Base-by-base conservation (phyloP, 2,888 invertebrate species). In the Monopis laevigella region DNA sequence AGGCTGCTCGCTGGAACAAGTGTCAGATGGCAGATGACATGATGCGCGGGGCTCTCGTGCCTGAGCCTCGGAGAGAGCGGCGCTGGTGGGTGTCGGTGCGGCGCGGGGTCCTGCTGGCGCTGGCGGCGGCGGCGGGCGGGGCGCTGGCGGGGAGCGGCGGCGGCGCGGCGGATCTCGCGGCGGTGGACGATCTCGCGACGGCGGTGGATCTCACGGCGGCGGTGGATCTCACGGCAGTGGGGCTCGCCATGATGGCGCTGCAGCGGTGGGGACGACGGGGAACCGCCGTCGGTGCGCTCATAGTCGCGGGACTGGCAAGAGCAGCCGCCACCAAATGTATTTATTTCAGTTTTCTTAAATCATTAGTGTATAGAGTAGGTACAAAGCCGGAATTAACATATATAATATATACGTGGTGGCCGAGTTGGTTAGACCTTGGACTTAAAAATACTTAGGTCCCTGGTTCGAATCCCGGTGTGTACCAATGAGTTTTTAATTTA, bases 121-220 rank as follows among this genome's bases (percentile, higher is more conserved):
- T 14, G 2, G 26, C 14, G 14, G 13, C 26, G 13, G 21, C 61
- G 59, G 5, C 55, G 85, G 86, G 82, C 28, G 80, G 88, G 48
- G 89, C 89, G 61, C 64, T 88, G 50, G 87, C 88, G 8, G 87
- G 87, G 82, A 27, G 73, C 38, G 86, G 88, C 2, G 58, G 88
- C 21, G 85, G 83, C 19, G 85, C 87, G 40, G 83, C 85, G 24
- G 59, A 87, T 40, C 72, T 86, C 12, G 82, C 84, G 84, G 32
- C 84, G 85, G 54, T 88, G 86, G 53, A 84, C 87, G 1, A 44
- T 85, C 7, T 88, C 88, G 0, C 87, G 87, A 65, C 21, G 19
- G 88, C 86, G 8, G 53, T 83, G 30, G 59, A 83, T 2, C 54
- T 51, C 59, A 43, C 71, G 91, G 80, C 87, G 7, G 86, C 89